Evolutionary conservation across 2,888 invertebrate species (phyloP).

Genomic region (Heliconius cydno): DNA sequence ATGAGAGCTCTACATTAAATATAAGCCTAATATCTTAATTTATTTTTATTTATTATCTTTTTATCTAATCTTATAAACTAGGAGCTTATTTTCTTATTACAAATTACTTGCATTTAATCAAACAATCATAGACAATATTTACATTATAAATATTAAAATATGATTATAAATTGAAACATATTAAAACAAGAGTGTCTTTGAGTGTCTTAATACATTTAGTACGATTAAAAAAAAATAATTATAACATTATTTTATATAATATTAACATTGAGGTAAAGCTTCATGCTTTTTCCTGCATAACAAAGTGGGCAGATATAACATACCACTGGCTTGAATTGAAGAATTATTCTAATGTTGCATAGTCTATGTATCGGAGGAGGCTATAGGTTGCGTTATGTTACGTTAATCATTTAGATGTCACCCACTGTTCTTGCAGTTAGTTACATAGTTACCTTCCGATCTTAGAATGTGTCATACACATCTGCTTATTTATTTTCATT

Average conservation of each 20-base stretch:
- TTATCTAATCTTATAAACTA: conserved; percentile 10
- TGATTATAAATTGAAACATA: neutral
- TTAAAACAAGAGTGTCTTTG: neutral
- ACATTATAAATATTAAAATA: neutral
- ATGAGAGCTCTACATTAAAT: neutral
- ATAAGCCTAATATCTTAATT: neutral
- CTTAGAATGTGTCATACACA: no score
- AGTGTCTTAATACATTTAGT: no score
- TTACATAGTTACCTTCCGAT: no score
- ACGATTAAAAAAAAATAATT: no score
- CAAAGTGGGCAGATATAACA: no score
- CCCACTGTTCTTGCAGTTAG: no score
- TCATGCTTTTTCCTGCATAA: neutral
- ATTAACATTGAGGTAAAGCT: neutral
- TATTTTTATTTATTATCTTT: conserved; percentile 3
- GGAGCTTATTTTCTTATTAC: neutral
- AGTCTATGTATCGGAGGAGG: no score
- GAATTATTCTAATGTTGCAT: no score
- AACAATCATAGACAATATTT: conserved; percentile 13
- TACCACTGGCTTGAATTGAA: no score
- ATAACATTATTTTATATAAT: neutral
- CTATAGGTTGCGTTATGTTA: no score
- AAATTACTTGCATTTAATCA: neutral
- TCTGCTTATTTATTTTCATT: no score
- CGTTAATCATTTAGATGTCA: no score